These are phyloP conservation scores for Pristionchus arcanus DNA, from an alignment of 2,888 invertebrate genomes.

Conservation along the genomic window DNA sequence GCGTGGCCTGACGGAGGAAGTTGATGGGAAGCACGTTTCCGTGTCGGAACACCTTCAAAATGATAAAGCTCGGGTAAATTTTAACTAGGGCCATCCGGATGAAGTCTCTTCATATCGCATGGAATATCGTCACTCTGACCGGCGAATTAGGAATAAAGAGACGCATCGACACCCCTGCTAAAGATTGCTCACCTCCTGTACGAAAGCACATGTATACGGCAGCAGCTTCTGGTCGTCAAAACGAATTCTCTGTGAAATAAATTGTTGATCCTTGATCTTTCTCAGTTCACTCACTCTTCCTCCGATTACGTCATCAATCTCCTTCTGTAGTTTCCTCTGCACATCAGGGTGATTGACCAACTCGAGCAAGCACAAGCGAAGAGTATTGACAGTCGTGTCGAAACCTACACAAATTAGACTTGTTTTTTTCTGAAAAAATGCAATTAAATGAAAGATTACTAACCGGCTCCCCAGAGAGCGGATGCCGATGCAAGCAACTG, in stretches of 20 bases:
- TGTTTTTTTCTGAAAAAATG: no score
- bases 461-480: not conserved
- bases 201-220: not conserved
- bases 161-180: no score
- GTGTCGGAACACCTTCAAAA: not conserved
- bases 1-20: not conserved
- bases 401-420: slow-evolving; percentile 62
- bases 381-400: slow-evolving; percentile 66
- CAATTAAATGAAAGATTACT: not conserved
- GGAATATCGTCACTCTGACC: no score
- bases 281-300: slow-evolving; percentile 28
- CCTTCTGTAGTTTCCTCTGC: slow-evolving; percentile 62
- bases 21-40: not conserved
- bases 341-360: slow-evolving; percentile 63
- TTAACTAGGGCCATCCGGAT: no score
- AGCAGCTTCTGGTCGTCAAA: not conserved
- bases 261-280: not conserved
- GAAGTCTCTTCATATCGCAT: no score
- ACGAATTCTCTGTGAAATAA: not conserved
- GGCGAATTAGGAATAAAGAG: no score
- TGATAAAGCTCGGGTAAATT: no score
- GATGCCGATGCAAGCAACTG: not conserved
- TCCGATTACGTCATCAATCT: slow-evolving; percentile 62
- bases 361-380: slow-evolving; percentile 63
- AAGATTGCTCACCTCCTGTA: not conserved